Evolutionary conservation across 2,113 vertebrate species (phyloP), one percentile per base, ranked within the genome.

Genomic region (Hippolais icterina): DNA sequence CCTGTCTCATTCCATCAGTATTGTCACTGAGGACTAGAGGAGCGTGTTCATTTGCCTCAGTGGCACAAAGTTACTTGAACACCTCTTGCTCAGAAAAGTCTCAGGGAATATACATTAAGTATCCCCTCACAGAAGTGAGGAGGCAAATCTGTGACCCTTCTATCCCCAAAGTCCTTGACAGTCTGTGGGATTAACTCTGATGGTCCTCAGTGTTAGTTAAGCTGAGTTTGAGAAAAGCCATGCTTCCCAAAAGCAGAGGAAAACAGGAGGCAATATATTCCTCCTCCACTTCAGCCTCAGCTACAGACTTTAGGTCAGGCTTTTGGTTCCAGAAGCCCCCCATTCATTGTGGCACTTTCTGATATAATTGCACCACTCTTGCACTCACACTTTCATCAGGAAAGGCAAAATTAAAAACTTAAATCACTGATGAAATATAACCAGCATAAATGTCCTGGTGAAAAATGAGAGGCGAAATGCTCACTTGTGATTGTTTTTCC

Each of bases 391-490:
- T 25, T 78, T 9, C 31, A 33, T 74, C 50, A 77, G 29, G 37
- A 75, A 93, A 82, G 31, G 50, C 24, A 86, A 80, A 96, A 95
- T 66, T 61, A 63, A 79, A 94, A 94, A 52, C 61, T 76, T 57
- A 74, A 86, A 75, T 87, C 64, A 57, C 28, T 41, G 33, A 81
- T 49, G 44, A 96, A 88, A 68, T 83, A 52, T 22, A 86, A 87
- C 6, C 49, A 64, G 68, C 2, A 1, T 46, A 37, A 90, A 92
- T 20, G 16, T 83, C 68, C 29, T 37, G 25, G 22, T 44, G n/a
- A 35, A 79, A 63, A 61, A 59, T 0, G 0, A 83, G 46, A 60
- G 18, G 44, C 1, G 0, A 65, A 93, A 71, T 66, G 33, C 27
- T 70, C 1, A 0, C 4, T 68, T 56, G 42, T 57, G 80, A 84